Conservation (phyloP, 2,888 invertebrate genomes). For the Bhutanitis thaidina region DNA sequence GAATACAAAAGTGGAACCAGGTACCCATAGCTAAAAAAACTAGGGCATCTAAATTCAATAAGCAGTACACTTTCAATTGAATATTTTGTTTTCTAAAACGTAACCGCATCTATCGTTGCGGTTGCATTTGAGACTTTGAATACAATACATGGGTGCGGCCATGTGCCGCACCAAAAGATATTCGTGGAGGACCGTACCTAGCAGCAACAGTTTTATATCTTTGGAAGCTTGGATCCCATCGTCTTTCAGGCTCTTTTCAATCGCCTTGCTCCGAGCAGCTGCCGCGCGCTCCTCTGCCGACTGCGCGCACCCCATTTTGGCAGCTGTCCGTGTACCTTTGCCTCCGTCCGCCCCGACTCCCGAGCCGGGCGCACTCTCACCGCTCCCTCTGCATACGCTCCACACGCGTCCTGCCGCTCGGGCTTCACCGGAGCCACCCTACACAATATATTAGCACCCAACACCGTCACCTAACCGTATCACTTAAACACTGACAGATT, state of each 20-base stretch:
- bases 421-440: constrained; percentile 70
- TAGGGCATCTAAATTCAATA: neutral
- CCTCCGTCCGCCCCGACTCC: constrained; percentile 76
- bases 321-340: constrained; percentile 72
- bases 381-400: constrained; percentile 79
- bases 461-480: constrained; percentile 69
- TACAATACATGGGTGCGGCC: constrained; percentile 67
- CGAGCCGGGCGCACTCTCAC: constrained; percentile 81
- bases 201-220: constrained; percentile 97
- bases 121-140: constrained; percentile 26
- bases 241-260: constrained; percentile 98
- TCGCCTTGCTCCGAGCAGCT: constrained; percentile 98
- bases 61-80: neutral
- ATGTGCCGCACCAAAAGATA: constrained; percentile 21
- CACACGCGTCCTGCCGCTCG: constrained; percentile 68
- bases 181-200: constrained; percentile 84
- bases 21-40: neutral
- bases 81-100: neutral
- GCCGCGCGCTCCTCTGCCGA: constrained; percentile 98
- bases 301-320: constrained; percentile 98
- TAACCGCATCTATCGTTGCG: constrained; percentile 13
- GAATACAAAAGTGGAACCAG: constrained; percentile 53
- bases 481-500: constrained; percentile 59
- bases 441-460: constrained; percentile 66
- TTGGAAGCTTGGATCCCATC: constrained; percentile 99